Percentiles rank a stretch among this genome's conserved stretches.
Conservation (phyloP, 2,113 vertebrate species). For the Piprites chloris region DNA sequence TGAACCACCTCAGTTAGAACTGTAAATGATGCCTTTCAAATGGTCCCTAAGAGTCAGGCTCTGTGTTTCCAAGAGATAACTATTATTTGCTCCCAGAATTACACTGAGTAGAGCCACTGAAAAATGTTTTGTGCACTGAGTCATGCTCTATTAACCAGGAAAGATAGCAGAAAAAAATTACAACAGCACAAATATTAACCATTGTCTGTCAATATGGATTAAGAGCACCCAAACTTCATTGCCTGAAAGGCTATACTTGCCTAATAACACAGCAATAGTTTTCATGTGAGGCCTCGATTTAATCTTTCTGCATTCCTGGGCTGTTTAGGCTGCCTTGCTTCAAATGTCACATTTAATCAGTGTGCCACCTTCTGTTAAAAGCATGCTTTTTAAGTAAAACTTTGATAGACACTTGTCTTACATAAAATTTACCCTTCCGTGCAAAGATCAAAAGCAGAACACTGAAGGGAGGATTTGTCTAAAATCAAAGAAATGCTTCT, state of each 20-base stretch:
- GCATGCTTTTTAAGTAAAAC: not conserved
- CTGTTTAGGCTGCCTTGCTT: not conserved
- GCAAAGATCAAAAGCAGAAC: slow-evolving; percentile 24
- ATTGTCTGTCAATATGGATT: not conserved
- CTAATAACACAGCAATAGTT: not conserved
- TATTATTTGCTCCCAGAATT: not conserved
- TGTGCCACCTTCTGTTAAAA: not conserved
- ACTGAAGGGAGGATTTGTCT: not conserved
- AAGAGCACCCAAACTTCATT: not conserved
- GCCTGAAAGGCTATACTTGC: not conserved
- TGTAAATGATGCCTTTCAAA: not conserved
- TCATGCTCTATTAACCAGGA: not conserved
- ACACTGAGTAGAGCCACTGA: not conserved
- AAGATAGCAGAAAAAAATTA: not conserved
- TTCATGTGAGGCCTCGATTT: not conserved
- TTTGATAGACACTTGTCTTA: slow-evolving; percentile 9
- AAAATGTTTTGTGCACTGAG: not conserved
- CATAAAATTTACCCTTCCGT: not conserved
- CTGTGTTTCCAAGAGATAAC: not conserved
- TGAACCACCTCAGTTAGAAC: not conserved
- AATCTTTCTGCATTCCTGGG: not conserved
- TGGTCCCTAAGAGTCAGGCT: not conserved
- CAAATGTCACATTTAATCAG: not conserved
- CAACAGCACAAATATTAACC: not conserved
- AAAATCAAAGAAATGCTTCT: not conserved